Evolutionary conservation across 2,888 invertebrate genomes (phyloP), one percentile per base, ranked within the genome.

Genomic region (Branchellion lobata): DNA sequence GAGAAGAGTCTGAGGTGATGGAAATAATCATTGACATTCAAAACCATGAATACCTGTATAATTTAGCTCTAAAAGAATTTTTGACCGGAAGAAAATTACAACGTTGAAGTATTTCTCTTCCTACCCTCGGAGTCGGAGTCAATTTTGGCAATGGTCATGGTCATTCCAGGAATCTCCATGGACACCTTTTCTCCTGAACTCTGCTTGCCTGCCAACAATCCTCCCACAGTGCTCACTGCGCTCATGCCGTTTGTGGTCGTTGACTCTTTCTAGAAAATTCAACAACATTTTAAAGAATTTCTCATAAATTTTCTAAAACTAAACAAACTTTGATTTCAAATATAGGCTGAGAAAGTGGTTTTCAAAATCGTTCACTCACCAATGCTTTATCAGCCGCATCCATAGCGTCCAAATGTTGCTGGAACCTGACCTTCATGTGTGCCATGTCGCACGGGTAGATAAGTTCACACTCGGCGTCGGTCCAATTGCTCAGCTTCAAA

Each of bases 131-230:
- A 14, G 27, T 69, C 31, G 5, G 78, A 68, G 3, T 80, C 80
- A 21, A 83, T 29, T 31, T 78, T 82, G 11, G 78, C 81, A 14
- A 83, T 34, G 24, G 80, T 78, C 73, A 83, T 40, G 65, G 82
- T 82, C 81, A 83, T 83, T 29, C 81, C 80, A 21, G 81, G 81
- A 27, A 81, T 76, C 18, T n/a, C 57, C 34, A 84, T 83, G 79
- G 80, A 83, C 74, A 85, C 81, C 72, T 82, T 83, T 0, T 82
- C 80, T 40, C 83, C 83, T 0, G 82, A 83, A 1, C 82, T 82
- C 73, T 84, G 83, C 74, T 85, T 85, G 24, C 82, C 82, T 24
- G 84, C 76, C 18, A 85, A 69, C 0, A 84, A 82, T 33, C 82
- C 77, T 14, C 81, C 83, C 61, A 85, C 83, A 8, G 81, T 82